Base-by-base conservation (phyloP, 2,113 vertebrate species). In the Sorex araneus region DNA sequence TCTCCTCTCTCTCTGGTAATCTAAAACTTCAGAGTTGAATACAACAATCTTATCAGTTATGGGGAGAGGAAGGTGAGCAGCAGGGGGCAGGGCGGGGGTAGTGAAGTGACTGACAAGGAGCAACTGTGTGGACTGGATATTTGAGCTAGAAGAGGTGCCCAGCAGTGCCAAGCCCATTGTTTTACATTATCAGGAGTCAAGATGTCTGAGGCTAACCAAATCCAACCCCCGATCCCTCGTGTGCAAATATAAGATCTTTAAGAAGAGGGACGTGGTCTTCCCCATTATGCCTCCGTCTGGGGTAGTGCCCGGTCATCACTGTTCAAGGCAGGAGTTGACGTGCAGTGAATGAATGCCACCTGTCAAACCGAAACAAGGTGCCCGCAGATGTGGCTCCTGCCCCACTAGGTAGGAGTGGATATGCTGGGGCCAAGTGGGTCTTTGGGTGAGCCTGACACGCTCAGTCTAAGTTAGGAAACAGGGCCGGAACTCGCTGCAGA, bases 1-100 rank as follows among this genome's bases (percentile, higher is more conserved):
- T n/a, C n/a, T n/a, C n/a, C n/a, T n/a, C n/a, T n/a, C n/a, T n/a
- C n/a, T n/a, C n/a, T n/a, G 13, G 10, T 63, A 78, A 15, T n/a
- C 47, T 69, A 60, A 94, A 89, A 89, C 63, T 45, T 28, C 27
- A 70, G 45, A 92, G 36, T 30, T 69, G 23, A 92, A 80, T 34
- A 71, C 25, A 45, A 64, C 8, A 75, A 28, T 40, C 64, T 50
- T 60, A 66, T 36, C 63, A 71, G 2, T 8, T 34, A 21, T 54
- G 64, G 63, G 34, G 16, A 81, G n/a, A 89, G 40, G 23, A 73
- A 40, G 36, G 18, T 9, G 57, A 36, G 12, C 70, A 28, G 69
- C 15, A 63, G 9, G n/a, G 28, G 9, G 0, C 25, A 0, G 18
- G 21, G 18, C 3, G 18, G 19, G 57, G 7, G 9, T n/a, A 8